phyloP scores from a whole-genome alignment of 2,113 vertebrate species.

The Syngnathus floridae region DNA sequence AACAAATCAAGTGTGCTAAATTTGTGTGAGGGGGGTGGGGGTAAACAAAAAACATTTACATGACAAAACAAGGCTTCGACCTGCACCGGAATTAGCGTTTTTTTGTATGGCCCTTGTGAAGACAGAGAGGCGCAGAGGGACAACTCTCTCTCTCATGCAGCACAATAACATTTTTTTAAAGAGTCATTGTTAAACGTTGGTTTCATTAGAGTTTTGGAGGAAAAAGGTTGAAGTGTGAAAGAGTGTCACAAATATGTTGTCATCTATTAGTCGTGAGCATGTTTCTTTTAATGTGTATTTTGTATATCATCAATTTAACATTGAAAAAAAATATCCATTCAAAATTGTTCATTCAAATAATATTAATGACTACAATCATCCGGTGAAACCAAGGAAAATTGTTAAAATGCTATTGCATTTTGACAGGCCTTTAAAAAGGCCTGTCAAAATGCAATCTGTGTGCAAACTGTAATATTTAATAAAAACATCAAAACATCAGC shows the following conservation, averaged over 20 bases:
- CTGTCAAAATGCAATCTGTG: constrained; percentile 6
- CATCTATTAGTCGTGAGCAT: constrained; percentile 1
- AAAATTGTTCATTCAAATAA: neutral
- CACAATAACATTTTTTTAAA: neutral
- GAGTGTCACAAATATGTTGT: neutral
- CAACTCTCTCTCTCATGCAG: constrained; percentile 11
- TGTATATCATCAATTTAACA: constrained; percentile 2
- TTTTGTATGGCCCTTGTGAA: constrained; percentile 51
- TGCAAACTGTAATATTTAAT: constrained; percentile 8
- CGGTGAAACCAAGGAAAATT: neutral
- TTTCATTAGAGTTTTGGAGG: neutral
- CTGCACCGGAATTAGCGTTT: constrained; percentile 80
- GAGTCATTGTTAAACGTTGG: neutral
- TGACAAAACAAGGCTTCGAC: constrained; percentile 91
- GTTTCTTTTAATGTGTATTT: constrained; percentile 5
- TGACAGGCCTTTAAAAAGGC: constrained; percentile 30
- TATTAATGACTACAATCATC: neutral
- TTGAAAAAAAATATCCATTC: neutral
- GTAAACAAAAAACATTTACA: constrained; percentile 95
- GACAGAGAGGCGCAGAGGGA: constrained; percentile 69
- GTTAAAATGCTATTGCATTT: neutral
- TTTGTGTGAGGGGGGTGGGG: constrained; percentile 89
- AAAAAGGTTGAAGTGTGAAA: neutral
- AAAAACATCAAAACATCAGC: constrained; percentile 14
- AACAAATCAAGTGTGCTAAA: constrained; percentile 96